phyloP scores from a whole-genome alignment of 2,113 vertebrate species.

The Thermophis baileyi region DNA sequence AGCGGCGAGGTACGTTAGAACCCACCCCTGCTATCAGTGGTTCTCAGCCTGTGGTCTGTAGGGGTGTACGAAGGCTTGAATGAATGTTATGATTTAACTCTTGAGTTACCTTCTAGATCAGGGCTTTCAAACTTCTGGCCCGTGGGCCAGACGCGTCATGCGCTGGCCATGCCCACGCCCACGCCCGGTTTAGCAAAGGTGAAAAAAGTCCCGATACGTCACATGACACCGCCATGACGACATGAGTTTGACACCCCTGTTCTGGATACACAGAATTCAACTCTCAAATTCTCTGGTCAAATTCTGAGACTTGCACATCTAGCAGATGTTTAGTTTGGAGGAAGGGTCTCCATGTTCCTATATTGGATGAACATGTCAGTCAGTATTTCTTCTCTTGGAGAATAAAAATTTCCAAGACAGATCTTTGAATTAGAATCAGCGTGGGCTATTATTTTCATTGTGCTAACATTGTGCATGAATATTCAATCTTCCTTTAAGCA shows the following conservation, averaged over 20 bases:
- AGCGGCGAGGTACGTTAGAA: too few species aligned
- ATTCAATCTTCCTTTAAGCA: constrained; percentile 10
- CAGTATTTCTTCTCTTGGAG: background rate
- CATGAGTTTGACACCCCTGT: too few species aligned
- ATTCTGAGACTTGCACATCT: background rate
- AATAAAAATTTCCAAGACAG: background rate
- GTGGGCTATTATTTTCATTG: background rate
- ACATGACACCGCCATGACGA: too few species aligned
- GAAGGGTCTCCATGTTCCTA: background rate
- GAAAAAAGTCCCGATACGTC: too few species aligned
- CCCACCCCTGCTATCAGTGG: background rate
- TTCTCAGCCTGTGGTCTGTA: background rate
- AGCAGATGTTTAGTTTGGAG: background rate
- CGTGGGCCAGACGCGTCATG: too few species aligned
- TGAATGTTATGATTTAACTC: background rate
- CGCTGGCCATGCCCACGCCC: too few species aligned
- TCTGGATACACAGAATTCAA: background rate
- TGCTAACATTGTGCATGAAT: background rate
- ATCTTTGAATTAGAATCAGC: background rate
- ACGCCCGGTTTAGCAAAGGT: too few species aligned
- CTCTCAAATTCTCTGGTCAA: background rate
- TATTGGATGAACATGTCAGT: background rate
- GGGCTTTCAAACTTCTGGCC: too few species aligned
- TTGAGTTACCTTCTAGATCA: background rate
- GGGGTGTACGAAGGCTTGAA: background rate